Conservation (phyloP, 2,113 vertebrate species). For the Ivindomyrus marchei region DNA sequence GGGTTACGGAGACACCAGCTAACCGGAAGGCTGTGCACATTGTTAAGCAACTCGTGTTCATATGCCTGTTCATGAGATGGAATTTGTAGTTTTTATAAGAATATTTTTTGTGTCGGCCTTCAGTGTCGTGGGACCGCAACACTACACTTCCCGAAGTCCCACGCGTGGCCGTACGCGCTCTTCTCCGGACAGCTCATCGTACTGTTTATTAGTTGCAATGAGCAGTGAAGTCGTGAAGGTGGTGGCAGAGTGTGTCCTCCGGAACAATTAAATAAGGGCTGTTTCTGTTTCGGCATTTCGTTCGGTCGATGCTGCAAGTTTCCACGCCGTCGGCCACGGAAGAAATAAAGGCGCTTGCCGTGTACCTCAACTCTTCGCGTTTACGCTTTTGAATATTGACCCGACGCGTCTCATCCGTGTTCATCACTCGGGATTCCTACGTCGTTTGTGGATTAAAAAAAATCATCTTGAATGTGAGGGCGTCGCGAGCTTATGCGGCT, state of each 20-base stretch:
- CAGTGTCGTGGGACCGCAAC: neutral
- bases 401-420: neutral
- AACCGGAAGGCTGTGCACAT: slow-evolving; percentile 2
- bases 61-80: neutral
- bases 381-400: neutral
- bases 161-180: neutral
- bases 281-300: slow-evolving; percentile 14
- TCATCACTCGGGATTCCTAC: neutral
- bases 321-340: neutral
- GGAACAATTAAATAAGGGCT: neutral
- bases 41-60: neutral
- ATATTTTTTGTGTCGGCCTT: neutral
- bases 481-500: neutral
- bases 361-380: neutral
- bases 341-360: neutral
- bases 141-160: slow-evolving; percentile 14
- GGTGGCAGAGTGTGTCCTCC: neutral
- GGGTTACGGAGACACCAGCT: neutral
- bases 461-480: neutral
- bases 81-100: slow-evolving; percentile 4
- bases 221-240: slow-evolving; percentile 10
- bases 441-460: neutral
- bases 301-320: slow-evolving; percentile 30
- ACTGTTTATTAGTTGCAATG: slow-evolving; percentile 23
- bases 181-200: neutral